Percentiles rank a stretch among this genome's conserved stretches.
Conservation (phyloP, 2,113 vertebrate species). For the Aythya baeri region DNA sequence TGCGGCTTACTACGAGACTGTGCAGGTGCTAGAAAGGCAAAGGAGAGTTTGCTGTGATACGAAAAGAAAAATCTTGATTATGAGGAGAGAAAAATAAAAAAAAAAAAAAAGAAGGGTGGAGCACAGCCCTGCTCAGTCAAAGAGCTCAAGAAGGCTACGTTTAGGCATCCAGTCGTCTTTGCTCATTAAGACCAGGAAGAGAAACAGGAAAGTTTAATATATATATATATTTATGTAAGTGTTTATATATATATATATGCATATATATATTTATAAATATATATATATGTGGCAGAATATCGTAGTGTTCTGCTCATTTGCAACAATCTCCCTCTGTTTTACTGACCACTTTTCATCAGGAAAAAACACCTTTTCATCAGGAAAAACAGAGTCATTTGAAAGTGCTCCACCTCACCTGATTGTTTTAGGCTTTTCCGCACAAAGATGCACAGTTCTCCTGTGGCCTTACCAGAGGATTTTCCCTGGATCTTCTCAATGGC, state of each 20-base stretch:
- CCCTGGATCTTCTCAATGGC: neutral
- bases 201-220: slow-evolving; percentile 2
- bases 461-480: neutral
- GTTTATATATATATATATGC: neutral
- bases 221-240: neutral
- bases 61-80: slow-evolving; percentile 69
- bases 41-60: slow-evolving; percentile 20
- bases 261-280: neutral
- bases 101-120: slow-evolving; percentile 9
- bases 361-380: neutral
- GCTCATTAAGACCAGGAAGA: slow-evolving; percentile 25
- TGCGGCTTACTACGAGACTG: slow-evolving; percentile 73
- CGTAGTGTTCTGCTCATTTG: neutral
- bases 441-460: neutral
- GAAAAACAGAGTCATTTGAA: neutral
- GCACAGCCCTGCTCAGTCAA: slow-evolving; percentile 62
- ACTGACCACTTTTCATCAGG: neutral
- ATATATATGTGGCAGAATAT: neutral
- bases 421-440: neutral
- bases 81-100: slow-evolving; percentile 43
- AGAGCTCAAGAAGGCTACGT: slow-evolving; percentile 8
- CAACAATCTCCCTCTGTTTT: neutral
- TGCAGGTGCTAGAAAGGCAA: slow-evolving; percentile 69
- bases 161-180: slow-evolving; percentile 40
- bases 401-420: neutral